Base-by-base conservation (phyloP, 2,888 invertebrate species). In the Cheilosia variabilis region DNA sequence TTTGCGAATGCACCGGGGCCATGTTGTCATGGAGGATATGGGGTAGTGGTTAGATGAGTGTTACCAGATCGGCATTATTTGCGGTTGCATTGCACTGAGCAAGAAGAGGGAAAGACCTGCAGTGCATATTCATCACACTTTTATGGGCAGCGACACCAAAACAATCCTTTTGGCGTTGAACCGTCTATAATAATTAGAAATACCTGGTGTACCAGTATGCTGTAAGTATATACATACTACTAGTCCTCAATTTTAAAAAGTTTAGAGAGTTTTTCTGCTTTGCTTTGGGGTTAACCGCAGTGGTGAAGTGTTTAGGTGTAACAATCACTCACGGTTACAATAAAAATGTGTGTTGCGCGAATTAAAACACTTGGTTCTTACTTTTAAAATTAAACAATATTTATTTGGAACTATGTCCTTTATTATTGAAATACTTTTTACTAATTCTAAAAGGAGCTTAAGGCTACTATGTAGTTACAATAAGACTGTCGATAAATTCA, bases 151-250 rank as follows among this genome's bases (percentile, higher is more conserved):
- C 57, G 57, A 57, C 52, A 60, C 50, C 62, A 52, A 73, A n/a
- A 66, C 45, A 81, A 69, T 24, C 10, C 43, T 69, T 63, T 41
- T 69, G 75, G 47, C 50, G 76, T 63, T 75, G 55, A 81, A 69
- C 57, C 69, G 57, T 81, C 75, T 75, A 69, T 43, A 75, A 75
- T 81, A 75, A 75, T 69, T 65, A 69, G 50, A 69, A 75, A 75
- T 75, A 63, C 68, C 43, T 63, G 62, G 55, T 50, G 43, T 37
- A 13, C 13, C 4, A 37, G 22, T 58, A 24, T 55, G 4, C 10
- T 37, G 22, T 69, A n/a, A n/a, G 1, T 19, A 24, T 68, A 41
- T 45, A 53, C 45, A 62, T 68, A 47, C 62, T 55, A 13, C 22
- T 45, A 45, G 45, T 62, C 45, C 68, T 62, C 62, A 62, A 68